Base-by-base conservation (phyloP, 1,140 invertebrate genomes). In the Battus philenor region DNA sequence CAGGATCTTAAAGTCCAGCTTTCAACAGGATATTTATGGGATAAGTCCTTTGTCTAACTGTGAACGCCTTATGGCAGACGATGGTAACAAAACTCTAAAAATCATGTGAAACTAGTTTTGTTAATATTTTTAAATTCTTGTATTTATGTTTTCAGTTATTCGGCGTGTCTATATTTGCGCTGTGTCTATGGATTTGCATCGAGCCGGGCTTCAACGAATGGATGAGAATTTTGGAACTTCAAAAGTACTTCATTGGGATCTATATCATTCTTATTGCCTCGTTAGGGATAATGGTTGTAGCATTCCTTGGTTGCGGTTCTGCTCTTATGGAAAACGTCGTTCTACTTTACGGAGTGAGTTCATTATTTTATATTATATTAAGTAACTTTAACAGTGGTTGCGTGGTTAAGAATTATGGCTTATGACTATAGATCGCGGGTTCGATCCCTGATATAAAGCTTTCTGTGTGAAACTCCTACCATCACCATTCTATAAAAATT, bases 151-250 rank as follows among this genome's bases (percentile, higher is more conserved):
- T 87, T 29, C 87, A 95, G 93, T 83, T 95, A 9, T 78, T 95
- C 20, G 94, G 93, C 0, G 88, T 90, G 0, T 87, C 90, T 0
- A 88, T 95, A 50, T 93, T 96, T 51, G 92, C 91, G 0, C 73
- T 96, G 4, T 91, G 92, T 18, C 81, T 96, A 10, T 96, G 94
- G 92, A 87, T 96, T 54, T 88, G 92, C 38, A 87, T 94, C 10
- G 94, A 96, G 54, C 89, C 91, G 1, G 91, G 91, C 1, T 92
- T 95, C 56, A 91, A 92, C 62, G 91, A 95, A 51, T 95, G 93
- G 92, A 89, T 96, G 15, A 84, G 87, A 2, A 91, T 92, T 45
- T 72, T 96, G 11, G 87, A 93, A 30, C 90, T 95, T 24, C 80
- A 90, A 38, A 86, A 91, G 30, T 94, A 93, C 74, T 95, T 95